Percentiles rank a stretch among this genome's conserved stretches.
phyloP scores from a whole-genome alignment of 2,888 invertebrate species.

The Octonoba sinensis region DNA sequence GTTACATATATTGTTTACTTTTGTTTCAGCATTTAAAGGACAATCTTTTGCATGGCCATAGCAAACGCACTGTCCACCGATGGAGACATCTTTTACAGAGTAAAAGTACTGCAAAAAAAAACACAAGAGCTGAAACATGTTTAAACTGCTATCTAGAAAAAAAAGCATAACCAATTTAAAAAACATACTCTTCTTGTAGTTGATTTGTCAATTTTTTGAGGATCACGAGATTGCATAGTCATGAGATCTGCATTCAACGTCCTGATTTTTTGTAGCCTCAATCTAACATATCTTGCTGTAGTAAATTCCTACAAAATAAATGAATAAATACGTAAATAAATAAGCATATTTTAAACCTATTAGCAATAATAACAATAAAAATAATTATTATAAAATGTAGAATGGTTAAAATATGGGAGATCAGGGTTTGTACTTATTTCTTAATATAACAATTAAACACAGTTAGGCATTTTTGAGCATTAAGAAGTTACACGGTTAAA shows the following conservation, averaged over 20 bases:
- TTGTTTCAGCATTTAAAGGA: slow-evolving; percentile 45
- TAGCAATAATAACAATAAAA: no score
- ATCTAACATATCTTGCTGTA: slow-evolving; percentile 82
- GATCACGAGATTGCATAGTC: slow-evolving; percentile 72
- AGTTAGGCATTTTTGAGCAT: no score
- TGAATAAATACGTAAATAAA: background rate
- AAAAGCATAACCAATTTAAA: background rate
- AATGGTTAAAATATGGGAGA: no score
- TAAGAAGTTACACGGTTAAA: no score
- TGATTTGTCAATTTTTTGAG: slow-evolving; percentile 71
- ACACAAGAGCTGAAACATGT: background rate
- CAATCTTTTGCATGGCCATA: slow-evolving; percentile 89
- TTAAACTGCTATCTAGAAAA: background rate
- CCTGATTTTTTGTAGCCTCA: slow-evolving; percentile 87
- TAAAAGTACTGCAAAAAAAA: slow-evolving; percentile 78
- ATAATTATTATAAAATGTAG: no score
- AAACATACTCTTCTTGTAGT: slow-evolving; percentile 71
- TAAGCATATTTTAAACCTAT: no score
- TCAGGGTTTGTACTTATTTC: no score
- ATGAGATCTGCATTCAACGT: slow-evolving; percentile 77
- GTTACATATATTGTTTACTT: slow-evolving; percentile 14
- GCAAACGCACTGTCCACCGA: slow-evolving; percentile 91
- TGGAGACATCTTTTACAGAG: slow-evolving; percentile 87
- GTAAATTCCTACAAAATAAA: slow-evolving; percentile 78
- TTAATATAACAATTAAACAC: no score